These are phyloP conservation scores for Macrotrachela quadricornifera DNA, from an alignment of 1,140 invertebrate species.

Conservation along the genomic window DNA sequence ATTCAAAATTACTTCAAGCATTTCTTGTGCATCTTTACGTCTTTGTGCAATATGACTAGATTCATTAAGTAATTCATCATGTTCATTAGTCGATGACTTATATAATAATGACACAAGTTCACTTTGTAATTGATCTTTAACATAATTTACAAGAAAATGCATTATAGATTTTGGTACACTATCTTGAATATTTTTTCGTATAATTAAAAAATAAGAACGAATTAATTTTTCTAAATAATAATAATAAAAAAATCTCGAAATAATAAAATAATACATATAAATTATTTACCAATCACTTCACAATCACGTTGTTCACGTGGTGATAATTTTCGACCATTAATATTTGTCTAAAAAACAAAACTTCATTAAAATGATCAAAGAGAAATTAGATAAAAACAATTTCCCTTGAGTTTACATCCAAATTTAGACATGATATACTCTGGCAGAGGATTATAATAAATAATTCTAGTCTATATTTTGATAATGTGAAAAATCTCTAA, in stretches of 20 bases:
- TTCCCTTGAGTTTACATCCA: too few species aligned
- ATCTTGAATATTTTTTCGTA: conserved; percentile 93
- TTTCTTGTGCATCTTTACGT: conserved; percentile 79
- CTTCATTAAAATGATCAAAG: too few species aligned
- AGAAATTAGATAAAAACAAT: too few species aligned
- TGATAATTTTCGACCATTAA: too few species aligned
- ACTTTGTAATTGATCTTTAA: conserved; percentile 91
- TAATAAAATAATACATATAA: too few species aligned
- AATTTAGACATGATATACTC: too few species aligned
- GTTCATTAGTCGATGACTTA: conserved; percentile 51
- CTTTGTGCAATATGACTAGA: conserved; percentile 86
- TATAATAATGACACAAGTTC: conserved; percentile 93
- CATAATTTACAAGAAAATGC: conserved; percentile 95
- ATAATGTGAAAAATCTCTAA: too few species aligned
- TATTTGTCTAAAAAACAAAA: too few species aligned
- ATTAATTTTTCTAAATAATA: conserved; percentile 50
- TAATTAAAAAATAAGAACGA: conserved; percentile 93
- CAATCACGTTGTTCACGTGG: conserved; percentile 72
- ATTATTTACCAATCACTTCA: conserved; percentile 52
- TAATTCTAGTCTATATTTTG: too few species aligned
- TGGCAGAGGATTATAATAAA: too few species aligned
- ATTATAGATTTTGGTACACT: conserved; percentile 95
- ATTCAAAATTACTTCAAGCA: conserved; percentile 47
- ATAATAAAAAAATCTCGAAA: too few species aligned
- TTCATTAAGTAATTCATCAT: conserved; percentile 75